Conservation (phyloP, 64 coral and sea anemone species). For the Acropora tenuis region DNA sequence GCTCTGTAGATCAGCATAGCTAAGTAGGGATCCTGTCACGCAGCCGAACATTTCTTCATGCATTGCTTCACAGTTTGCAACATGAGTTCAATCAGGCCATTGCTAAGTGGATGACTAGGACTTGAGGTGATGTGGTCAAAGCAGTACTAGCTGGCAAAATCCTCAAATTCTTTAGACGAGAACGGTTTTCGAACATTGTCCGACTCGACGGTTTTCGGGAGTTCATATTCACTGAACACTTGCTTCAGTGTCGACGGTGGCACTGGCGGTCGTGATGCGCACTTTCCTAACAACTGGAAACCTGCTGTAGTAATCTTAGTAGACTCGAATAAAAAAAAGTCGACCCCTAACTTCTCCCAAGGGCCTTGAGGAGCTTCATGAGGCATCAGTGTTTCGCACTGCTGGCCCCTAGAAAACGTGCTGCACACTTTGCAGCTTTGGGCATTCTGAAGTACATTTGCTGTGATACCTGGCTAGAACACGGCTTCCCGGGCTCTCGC, state of each 20-base stretch:
- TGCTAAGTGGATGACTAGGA: slow-evolving; percentile 55
- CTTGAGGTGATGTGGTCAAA: slow-evolving; percentile 57
- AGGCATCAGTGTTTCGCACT: background rate
- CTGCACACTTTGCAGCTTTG: slow-evolving; percentile 9
- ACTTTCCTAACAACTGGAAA: slow-evolving; percentile 70
- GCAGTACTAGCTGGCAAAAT: slow-evolving; percentile 31
- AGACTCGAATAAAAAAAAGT: slow-evolving; percentile 14
- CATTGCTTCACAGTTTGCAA: slow-evolving; percentile 55
- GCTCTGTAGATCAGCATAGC: slow-evolving; percentile 44
- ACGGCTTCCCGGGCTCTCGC: background rate
- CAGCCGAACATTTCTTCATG: slow-evolving; percentile 56
- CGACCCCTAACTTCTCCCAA: no score
- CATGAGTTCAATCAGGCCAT: slow-evolving; percentile 59
- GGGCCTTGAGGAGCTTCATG: background rate
- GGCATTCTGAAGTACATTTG: slow-evolving; percentile 2
- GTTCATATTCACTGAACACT: slow-evolving; percentile 70
- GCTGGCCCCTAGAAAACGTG: slow-evolving; percentile 11
- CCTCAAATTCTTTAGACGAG: slow-evolving; percentile 37
- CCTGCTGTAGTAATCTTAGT: slow-evolving; percentile 51
- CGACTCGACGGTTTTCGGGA: slow-evolving; percentile 45
- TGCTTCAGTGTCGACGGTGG: slow-evolving; percentile 50
- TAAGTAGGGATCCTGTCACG: slow-evolving; percentile 53
- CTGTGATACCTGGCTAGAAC: background rate
- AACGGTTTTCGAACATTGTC: slow-evolving; percentile 57
- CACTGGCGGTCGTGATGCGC: slow-evolving; percentile 16